A percentile compares a stretch with the other conserved stretches of the same genome.
Evolutionary conservation across 1,140 invertebrate genomes (phyloP).

Genomic region (Nasonia vitripennis): DNA sequence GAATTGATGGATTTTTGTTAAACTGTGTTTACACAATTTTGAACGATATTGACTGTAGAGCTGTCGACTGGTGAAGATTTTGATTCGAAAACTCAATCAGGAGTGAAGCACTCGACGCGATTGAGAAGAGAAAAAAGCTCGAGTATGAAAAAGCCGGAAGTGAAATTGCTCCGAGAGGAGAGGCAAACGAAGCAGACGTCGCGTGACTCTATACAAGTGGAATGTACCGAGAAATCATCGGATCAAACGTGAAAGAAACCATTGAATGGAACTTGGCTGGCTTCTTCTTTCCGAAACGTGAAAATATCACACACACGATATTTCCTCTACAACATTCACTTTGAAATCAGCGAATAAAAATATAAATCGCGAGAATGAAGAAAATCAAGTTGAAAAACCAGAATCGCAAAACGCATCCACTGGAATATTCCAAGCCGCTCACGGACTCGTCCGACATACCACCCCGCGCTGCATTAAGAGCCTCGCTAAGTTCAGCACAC

Average conservation of each 20-base stretch:
- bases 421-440: neutral
- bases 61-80: too few species aligned
- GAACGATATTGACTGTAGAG: too few species aligned
- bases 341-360: neutral
- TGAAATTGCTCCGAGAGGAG: neutral
- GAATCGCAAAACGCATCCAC: neutral
- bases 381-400: neutral
- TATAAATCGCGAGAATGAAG: neutral
- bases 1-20: neutral
- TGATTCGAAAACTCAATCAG: neutral
- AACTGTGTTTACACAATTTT: neutral
- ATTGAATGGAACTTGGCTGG: neutral
- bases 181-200: neutral
- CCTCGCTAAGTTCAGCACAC: neutral
- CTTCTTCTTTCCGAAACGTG: neutral
- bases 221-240: slow-evolving; percentile 1
- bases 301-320: neutral
- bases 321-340: neutral
- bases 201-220: neutral
- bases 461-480: neutral
- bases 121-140: neutral
- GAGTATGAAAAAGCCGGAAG: neutral
- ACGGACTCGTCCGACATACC: neutral
- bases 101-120: neutral
- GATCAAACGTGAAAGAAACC: neutral